phyloP scores from a whole-genome alignment of 1,140 invertebrate genomes.

The Lucilia sericata region DNA sequence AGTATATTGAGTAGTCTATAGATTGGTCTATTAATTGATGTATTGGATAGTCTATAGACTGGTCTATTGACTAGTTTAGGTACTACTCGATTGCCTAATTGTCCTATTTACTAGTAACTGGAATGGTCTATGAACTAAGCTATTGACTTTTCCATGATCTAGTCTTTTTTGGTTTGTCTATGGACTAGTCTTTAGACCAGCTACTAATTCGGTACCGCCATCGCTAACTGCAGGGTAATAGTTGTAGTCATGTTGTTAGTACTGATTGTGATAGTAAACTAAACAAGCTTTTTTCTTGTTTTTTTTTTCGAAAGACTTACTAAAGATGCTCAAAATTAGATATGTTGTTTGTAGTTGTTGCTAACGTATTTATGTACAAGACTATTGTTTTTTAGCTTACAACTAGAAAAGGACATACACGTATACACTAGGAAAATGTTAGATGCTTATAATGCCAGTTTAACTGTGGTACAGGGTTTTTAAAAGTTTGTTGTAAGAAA shows the following conservation, averaged over 20 bases:
- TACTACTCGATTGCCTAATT: too few relatives aligned
- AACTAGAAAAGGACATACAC: not conserved
- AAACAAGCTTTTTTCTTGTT: not conserved
- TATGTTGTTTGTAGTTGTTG: conserved; percentile 13
- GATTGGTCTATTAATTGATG: too few relatives aligned
- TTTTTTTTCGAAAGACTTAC: not conserved
- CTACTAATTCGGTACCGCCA: too few relatives aligned
- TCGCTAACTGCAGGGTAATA: too few relatives aligned
- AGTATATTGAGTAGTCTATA: too few relatives aligned
- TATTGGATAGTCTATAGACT: too few relatives aligned
- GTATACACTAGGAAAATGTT: not conserved
- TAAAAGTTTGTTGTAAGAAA: not conserved
- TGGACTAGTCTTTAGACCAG: too few relatives aligned
- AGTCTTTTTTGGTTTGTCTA: too few relatives aligned
- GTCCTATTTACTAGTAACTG: too few relatives aligned
- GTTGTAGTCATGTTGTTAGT: not conserved
- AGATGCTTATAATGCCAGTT: not conserved
- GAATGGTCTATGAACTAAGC: too few relatives aligned
- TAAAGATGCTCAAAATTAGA: conserved; percentile 12
- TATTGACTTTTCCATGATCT: too few relatives aligned
- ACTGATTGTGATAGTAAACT: not conserved
- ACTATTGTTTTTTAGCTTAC: not conserved
- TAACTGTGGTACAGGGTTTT: not conserved
- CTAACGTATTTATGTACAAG: not conserved
- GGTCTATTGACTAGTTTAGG: too few relatives aligned